Evolutionary conservation across 2,888 invertebrate species (phyloP).

Genomic region (Itoplectis maculator): DNA sequence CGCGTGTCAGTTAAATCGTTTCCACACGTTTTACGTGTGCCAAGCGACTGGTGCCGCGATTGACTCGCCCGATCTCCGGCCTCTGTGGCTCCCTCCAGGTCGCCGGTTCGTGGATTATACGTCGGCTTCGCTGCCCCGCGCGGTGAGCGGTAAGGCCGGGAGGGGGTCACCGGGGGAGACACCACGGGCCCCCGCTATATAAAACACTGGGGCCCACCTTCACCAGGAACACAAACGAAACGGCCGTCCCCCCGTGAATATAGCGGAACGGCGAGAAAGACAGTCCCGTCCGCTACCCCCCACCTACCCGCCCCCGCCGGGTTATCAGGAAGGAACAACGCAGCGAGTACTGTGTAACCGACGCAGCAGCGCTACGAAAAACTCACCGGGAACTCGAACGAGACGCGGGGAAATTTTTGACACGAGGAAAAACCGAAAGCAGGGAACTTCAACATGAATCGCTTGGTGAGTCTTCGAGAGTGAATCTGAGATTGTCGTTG

Average conservation of each 20-base stretch:
- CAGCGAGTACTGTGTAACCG: constrained; percentile 77
- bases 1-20: constrained; percentile 47
- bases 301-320: constrained; percentile 41
- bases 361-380: constrained; percentile 77
- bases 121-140: constrained; percentile 58
- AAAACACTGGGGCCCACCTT: constrained; percentile 81
- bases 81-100: constrained; percentile 61
- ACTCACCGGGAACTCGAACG: constrained; percentile 30
- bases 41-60: constrained; percentile 37
- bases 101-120: constrained; percentile 52
- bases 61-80: constrained; percentile 66
- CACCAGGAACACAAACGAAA: constrained; percentile 81
- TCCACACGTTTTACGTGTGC: constrained; percentile 32
- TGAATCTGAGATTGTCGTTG: background rate
- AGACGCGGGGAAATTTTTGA: constrained; percentile 18
- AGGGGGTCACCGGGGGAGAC: constrained; percentile 72
- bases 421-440: constrained; percentile 2
- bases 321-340: constrained; percentile 55
- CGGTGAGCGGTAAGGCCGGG: constrained; percentile 41
- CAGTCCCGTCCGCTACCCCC: too few species aligned
- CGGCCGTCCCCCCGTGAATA: constrained; percentile 71
- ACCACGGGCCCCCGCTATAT: constrained; percentile 76
- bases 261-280: constrained; percentile 42
- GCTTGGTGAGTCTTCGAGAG: constrained; percentile 80
- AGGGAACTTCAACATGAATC: constrained; percentile 75